These are phyloP conservation scores for Margaritifera margaritifera DNA, from an alignment of 2,888 invertebrate genomes.

Conservation along the genomic window DNA sequence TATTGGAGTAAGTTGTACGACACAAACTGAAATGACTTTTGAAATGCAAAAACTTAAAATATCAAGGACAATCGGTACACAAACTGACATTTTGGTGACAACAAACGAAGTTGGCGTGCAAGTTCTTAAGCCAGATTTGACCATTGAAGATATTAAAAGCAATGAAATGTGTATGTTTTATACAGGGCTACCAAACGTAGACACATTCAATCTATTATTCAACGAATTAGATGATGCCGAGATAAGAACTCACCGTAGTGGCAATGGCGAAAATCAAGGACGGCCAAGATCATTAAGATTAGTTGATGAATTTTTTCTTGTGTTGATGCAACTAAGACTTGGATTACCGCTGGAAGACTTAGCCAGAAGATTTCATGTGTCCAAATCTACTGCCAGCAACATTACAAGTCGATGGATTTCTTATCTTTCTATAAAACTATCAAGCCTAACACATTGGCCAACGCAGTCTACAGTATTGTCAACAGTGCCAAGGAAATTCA, in stretches of 20 bases:
- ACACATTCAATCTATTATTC: constrained; percentile 20
- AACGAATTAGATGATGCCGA: constrained; percentile 15
- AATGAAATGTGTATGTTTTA: constrained; percentile 27
- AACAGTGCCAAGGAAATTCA: constrained; percentile 29
- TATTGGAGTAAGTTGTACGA: too few relatives aligned
- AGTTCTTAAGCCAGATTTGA: too few relatives aligned
- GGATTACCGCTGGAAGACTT: constrained; percentile 23
- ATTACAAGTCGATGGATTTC: constrained; percentile 17
- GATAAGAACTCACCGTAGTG: background rate
- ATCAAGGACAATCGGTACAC: too few relatives aligned
- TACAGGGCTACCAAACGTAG: constrained; percentile 26
- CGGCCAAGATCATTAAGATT: constrained; percentile 16
- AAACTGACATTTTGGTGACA: too few relatives aligned
- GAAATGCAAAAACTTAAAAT: too few relatives aligned
- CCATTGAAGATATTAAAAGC: too few relatives aligned
- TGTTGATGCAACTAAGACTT: constrained; percentile 23
- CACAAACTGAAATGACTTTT: too few relatives aligned
- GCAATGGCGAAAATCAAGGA: constrained; percentile 5
- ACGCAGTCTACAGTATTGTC: constrained; percentile 1
- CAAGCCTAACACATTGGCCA: constrained; percentile 17
- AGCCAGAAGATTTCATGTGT: constrained; percentile 16
- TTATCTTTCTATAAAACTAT: constrained; percentile 15
- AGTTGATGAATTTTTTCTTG: constrained; percentile 29
- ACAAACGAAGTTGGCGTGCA: too few relatives aligned
- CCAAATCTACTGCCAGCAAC: constrained; percentile 11